A percentile compares a stretch with the other conserved stretches of the same genome.
These are phyloP conservation scores for Mactra quadrangularis DNA, from an alignment of 1,140 invertebrate species.

Conservation along the genomic window DNA sequence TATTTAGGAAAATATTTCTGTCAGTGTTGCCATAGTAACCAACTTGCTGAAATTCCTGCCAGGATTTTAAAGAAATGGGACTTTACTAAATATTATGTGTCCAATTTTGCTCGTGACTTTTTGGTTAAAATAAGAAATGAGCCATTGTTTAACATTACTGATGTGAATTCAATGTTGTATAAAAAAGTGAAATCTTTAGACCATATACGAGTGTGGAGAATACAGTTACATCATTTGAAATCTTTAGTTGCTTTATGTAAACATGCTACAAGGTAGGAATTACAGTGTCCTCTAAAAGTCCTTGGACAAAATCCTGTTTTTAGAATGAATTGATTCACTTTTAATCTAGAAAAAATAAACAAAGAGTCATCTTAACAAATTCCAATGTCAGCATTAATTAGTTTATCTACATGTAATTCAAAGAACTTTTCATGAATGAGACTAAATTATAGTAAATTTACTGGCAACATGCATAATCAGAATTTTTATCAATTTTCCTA, in stretches of 20 bases:
- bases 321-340: too few species aligned
- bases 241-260: conserved; percentile 86
- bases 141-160: conserved; percentile 89
- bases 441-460: neutral
- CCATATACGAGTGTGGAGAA: conserved; percentile 86
- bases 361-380: too few species aligned
- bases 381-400: too few species aligned
- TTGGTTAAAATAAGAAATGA: conserved; percentile 91
- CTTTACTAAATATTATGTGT: conserved; percentile 90
- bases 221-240: conserved; percentile 88
- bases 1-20: conserved; percentile 95
- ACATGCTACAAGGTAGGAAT: conserved; percentile 71
- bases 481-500: too few species aligned
- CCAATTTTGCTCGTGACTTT: conserved; percentile 91
- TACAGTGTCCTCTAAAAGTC: neutral
- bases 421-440: neutral
- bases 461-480: too few species aligned
- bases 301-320: too few species aligned
- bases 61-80: conserved; percentile 91
- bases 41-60: conserved; percentile 90
- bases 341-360: neutral
- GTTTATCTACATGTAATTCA: neutral
- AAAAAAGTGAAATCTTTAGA: conserved; percentile 87
- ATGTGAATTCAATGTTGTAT: conserved; percentile 88
- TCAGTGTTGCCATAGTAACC: conserved; percentile 93